phyloP scores from a whole-genome alignment of 2,113 vertebrate genomes.

The Petaurus breviceps region DNA sequence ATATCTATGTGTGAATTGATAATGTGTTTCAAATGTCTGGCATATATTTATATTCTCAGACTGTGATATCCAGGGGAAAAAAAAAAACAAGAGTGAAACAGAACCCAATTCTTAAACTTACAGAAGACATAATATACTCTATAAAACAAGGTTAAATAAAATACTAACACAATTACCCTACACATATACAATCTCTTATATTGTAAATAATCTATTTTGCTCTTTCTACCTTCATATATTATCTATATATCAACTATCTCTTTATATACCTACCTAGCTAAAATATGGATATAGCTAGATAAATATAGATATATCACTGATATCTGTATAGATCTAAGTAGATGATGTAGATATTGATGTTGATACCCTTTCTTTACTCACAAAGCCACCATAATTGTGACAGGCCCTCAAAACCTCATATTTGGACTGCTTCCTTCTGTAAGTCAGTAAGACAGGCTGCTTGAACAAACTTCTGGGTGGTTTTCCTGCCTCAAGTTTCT shows the following conservation, averaged over 20 bases:
- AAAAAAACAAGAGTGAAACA: neutral
- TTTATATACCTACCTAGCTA: too few relatives aligned
- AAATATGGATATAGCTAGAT: too few relatives aligned
- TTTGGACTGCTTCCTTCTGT: neutral
- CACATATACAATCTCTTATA: neutral
- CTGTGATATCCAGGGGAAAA: neutral
- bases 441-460: neutral
- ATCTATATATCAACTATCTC: neutral
- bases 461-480: neutral
- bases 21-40: too few relatives aligned
- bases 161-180: neutral
- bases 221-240: neutral
- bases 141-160: neutral
- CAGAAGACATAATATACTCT: neutral
- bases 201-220: neutral
- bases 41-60: too few relatives aligned
- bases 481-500: neutral
- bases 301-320: too few relatives aligned
- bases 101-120: neutral
- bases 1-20: too few relatives aligned
- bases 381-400: neutral
- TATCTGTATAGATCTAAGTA: neutral
- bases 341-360: neutral
- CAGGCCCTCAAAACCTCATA: neutral
- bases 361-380: too few relatives aligned